Percentiles rank a stretch among this genome's conserved stretches.
These are phyloP conservation scores for Corydoras sp. DNA, from an alignment of 2,113 vertebrate genomes.

Conservation along the genomic window DNA sequence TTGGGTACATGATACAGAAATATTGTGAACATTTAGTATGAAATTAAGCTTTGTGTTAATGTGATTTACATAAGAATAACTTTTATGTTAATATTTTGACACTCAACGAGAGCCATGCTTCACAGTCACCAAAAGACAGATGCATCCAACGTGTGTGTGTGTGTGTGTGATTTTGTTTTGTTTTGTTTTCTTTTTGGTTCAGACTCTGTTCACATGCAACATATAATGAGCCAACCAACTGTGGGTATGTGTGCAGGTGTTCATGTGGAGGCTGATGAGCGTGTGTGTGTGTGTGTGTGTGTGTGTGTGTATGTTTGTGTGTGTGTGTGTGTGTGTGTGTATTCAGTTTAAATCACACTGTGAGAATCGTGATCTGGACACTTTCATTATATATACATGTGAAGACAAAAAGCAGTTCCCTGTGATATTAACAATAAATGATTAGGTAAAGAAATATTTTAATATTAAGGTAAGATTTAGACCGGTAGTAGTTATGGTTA, in stretches of 20 bases:
- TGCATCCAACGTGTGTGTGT: not conserved
- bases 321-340: not conserved
- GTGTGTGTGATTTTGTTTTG: not conserved
- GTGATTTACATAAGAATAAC: too few relatives aligned
- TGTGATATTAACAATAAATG: too few relatives aligned
- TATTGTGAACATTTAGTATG: too few relatives aligned
- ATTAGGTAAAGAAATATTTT: too few relatives aligned
- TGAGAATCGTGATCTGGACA: too few relatives aligned
- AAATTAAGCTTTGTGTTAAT: too few relatives aligned
- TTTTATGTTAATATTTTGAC: too few relatives aligned
- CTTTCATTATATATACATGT: too few relatives aligned
- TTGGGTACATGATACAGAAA: too few relatives aligned
- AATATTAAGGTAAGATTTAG: too few relatives aligned
- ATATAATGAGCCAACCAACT: slow-evolving; percentile 2
- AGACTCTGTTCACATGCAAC: slow-evolving; percentile 3
- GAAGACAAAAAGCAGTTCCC: too few relatives aligned
- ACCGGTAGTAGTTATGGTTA: too few relatives aligned
- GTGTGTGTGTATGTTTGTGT: slow-evolving; percentile 1
- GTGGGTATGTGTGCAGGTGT: not conserved
- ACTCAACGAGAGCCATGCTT: not conserved
- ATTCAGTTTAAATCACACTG: not conserved
- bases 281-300: not conserved
- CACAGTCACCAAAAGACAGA: not conserved
- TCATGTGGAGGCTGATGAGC: not conserved
- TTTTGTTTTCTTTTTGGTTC: not conserved